Conservation (phyloP, 1,140 invertebrate species). For the Antheraea mylitta region DNA sequence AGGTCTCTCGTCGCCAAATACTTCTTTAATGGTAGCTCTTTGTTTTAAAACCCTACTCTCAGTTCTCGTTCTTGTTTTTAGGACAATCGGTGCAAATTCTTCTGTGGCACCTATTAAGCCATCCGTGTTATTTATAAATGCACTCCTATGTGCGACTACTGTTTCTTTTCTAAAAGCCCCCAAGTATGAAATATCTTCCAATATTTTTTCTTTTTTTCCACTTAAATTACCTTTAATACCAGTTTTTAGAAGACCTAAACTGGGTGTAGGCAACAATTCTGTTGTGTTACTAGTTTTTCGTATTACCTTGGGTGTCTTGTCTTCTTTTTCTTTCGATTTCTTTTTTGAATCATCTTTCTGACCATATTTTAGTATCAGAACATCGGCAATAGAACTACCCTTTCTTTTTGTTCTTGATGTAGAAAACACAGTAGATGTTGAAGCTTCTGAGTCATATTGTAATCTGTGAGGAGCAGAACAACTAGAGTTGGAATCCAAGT, state of each 20-base stretch:
- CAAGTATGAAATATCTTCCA: slow-evolving; percentile 80
- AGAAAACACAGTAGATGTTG: slow-evolving; percentile 81
- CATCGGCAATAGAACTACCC: slow-evolving; percentile 82
- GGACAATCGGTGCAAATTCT: slow-evolving; percentile 84
- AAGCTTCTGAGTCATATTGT: slow-evolving; percentile 84
- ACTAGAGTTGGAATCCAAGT: slow-evolving; percentile 84
- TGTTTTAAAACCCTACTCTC: slow-evolving; percentile 88
- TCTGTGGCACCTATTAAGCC: slow-evolving; percentile 78
- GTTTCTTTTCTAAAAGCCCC: slow-evolving; percentile 86
- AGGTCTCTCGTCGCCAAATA: slow-evolving; percentile 83
- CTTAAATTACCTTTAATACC: slow-evolving; percentile 75
- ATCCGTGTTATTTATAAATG: slow-evolving; percentile 83
- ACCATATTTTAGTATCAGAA: slow-evolving; percentile 82
- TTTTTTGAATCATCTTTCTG: slow-evolving; percentile 80
- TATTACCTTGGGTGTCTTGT: slow-evolving; percentile 74
- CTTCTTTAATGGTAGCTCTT: slow-evolving; percentile 87
- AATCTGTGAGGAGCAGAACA: slow-evolving; percentile 79
- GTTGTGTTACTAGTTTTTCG: slow-evolving; percentile 76
- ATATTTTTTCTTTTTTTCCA: slow-evolving; percentile 75
- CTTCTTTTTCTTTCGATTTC: slow-evolving; percentile 78
- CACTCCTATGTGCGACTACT: slow-evolving; percentile 83
- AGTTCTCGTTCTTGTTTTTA: slow-evolving; percentile 87
- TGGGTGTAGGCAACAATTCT: slow-evolving; percentile 82
- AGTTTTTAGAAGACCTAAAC: slow-evolving; percentile 74
- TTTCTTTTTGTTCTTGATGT: slow-evolving; percentile 77